Base-by-base conservation (phyloP, 30 jellyfish, hydroid and myxozoan genomes). In the Aurelia sp. region DNA sequence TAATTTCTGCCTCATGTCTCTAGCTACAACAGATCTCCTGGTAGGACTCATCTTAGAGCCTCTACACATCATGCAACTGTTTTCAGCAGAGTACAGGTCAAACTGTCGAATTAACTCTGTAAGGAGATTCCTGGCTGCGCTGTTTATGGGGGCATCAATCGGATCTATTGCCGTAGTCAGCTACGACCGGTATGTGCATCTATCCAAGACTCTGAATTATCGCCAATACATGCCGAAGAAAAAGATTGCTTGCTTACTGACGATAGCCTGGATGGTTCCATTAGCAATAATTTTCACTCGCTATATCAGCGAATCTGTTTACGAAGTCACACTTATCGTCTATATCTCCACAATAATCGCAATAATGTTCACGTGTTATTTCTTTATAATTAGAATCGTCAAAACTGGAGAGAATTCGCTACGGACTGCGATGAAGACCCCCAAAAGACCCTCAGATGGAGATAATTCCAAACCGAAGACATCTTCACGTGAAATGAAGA, bases 61-160 rank as follows among this genome's bases (percentile, higher is more conserved):
- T 13, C 18, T 81, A 13, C 47, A 79, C 6, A 66, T 48, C 12
- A 23, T 59, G 76, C 97, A 89, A 60, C 33, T 79, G 9, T 50
- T 81, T 11, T 59, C 63, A 10, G 37, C 48, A 15, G 52, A 68
- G 27, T 65, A 74, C 31, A 86, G 67, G 78, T 15, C 22, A 15
- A 64, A 58, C 52, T 81, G 90, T 37, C 13, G 11, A 18, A 0
- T 75, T 4, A 94, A 65, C 55, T 11, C 18, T 18, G 60, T 81
- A 16, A n/a, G 97, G 33, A 27, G 86, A 15, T 89, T 21, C 69
- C 51, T 89, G 11, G 31, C 86, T 0, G 80, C 68, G 18, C 44
- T 89, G 17, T 58, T 89, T 15, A 58, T 72, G 41, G 97, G 97
- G 6, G 81, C 97, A 11, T 89, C 97, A 35, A 78, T 81, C 18